Conservation (phyloP, 2,888 invertebrate genomes). For the Trimorus sp. region DNA sequence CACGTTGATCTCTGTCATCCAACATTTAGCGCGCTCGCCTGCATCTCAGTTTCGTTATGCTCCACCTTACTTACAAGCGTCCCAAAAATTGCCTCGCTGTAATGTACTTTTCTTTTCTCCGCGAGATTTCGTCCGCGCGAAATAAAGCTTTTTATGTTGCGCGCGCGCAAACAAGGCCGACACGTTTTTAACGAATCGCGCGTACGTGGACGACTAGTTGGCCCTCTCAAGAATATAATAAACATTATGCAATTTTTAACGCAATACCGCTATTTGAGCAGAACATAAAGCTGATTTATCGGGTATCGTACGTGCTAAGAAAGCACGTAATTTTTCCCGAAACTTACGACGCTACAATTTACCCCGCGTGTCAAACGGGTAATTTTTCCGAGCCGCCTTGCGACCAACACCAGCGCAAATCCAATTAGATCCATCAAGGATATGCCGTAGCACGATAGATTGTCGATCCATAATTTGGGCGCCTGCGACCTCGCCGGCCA, state of each 20-base stretch:
- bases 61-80: too few relatives aligned
- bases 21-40: too few relatives aligned
- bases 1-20: too few relatives aligned
- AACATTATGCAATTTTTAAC: constrained; percentile 56
- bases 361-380: constrained; percentile 66
- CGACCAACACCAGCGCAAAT: constrained; percentile 65
- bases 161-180: constrained; percentile 16
- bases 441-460: constrained; percentile 65
- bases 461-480: constrained; percentile 67
- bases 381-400: constrained; percentile 65
- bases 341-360: constrained; percentile 68
- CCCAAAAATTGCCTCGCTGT: too few relatives aligned
- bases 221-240: constrained; percentile 35
- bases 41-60: too few relatives aligned
- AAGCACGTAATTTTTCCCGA: constrained; percentile 69
- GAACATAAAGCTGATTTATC: constrained; percentile 64
- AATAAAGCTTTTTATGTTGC: neutral
- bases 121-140: too few relatives aligned
- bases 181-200: constrained; percentile 17
- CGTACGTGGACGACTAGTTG: constrained; percentile 21
- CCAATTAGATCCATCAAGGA: constrained; percentile 69
- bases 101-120: too few relatives aligned
- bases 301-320: constrained; percentile 63
- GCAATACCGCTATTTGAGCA: constrained; percentile 51
- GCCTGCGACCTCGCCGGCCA: constrained; percentile 60